Evolutionary conservation across 2,797 vertebrate genomes (phyloP).

Genomic region (Scarus forsteni): DNA sequence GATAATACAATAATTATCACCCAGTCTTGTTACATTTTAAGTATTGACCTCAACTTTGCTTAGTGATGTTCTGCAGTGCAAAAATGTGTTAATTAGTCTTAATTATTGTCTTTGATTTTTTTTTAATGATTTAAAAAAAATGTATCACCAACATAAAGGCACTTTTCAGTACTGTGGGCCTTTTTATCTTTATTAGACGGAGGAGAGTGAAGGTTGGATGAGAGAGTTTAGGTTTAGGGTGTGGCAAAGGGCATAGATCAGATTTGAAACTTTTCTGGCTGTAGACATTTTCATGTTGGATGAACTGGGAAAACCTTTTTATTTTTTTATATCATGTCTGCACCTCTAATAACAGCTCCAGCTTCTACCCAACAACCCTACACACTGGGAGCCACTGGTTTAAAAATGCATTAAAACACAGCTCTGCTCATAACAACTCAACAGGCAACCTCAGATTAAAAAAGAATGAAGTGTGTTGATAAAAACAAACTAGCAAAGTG

Average conservation of each 20-base stretch:
- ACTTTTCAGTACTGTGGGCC: too few species aligned
- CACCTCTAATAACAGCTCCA: neutral
- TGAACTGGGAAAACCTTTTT: neutral
- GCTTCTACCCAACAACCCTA: neutral
- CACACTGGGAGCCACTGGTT: neutral
- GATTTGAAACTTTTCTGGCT: too few species aligned
- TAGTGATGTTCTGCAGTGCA: neutral
- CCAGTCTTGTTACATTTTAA: neutral
- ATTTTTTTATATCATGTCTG: neutral
- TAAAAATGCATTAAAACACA: conserved; percentile 11
- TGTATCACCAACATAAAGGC: too few species aligned
- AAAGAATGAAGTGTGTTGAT: conserved; percentile 19
- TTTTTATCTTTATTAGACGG: too few species aligned
- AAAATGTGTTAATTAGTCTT: too few species aligned
- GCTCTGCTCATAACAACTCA: neutral
- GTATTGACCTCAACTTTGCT: neutral
- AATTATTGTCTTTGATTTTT: too few species aligned
- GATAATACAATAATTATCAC: too few species aligned
- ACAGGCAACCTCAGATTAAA: conserved; percentile 7
- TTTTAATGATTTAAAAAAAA: too few species aligned
- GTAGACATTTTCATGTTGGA: too few species aligned
- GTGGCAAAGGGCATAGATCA: too few species aligned
- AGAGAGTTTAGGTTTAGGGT: too few species aligned
- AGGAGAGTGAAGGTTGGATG: too few species aligned
- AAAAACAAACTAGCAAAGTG: conserved; percentile 1